A percentile compares a stretch with the other conserved stretches of the same genome.
phyloP scores from a whole-genome alignment of 2,113 vertebrate species.

The Chloropsis hardwickii region DNA sequence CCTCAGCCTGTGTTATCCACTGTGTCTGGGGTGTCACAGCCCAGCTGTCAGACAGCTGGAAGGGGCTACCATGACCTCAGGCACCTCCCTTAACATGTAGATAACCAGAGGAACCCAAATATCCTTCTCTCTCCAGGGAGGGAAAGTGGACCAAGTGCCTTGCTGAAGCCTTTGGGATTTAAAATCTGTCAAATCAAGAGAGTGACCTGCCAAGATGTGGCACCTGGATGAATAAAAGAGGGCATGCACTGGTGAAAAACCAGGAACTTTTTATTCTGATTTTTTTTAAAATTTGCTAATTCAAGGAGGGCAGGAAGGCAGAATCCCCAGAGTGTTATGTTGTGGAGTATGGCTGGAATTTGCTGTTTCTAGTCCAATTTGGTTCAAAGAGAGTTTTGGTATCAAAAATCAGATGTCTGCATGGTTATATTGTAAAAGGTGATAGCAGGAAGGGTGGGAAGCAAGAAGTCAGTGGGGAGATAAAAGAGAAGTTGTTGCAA shows the following conservation, averaged over 20 bases:
- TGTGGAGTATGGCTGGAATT: neutral
- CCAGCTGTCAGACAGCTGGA: neutral
- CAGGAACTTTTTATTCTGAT: fast-evolving
- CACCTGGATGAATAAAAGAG: neutral
- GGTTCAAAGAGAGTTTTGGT: neutral
- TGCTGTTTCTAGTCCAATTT: neutral
- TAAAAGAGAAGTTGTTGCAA: neutral
- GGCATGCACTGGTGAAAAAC: neutral
- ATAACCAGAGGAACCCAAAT: neutral
- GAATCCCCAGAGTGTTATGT: neutral
- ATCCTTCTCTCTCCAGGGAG: neutral
- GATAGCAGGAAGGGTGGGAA: neutral
- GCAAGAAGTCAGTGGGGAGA: neutral
- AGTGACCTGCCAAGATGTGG: neutral
- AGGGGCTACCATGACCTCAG: neutral
- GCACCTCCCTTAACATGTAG: fast-evolving
- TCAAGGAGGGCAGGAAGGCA: neutral
- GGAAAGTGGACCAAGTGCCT: neutral
- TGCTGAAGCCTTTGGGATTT: neutral
- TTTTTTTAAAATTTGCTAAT: neutral
- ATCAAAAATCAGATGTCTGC: neutral
- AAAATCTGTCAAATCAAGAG: neutral
- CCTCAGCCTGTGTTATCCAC: neutral
- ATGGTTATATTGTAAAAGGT: neutral
- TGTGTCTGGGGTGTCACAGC: neutral